These are phyloP conservation scores for Drosophila nigricruria DNA, from an alignment of 2,888 invertebrate genomes.

Conservation along the genomic window DNA sequence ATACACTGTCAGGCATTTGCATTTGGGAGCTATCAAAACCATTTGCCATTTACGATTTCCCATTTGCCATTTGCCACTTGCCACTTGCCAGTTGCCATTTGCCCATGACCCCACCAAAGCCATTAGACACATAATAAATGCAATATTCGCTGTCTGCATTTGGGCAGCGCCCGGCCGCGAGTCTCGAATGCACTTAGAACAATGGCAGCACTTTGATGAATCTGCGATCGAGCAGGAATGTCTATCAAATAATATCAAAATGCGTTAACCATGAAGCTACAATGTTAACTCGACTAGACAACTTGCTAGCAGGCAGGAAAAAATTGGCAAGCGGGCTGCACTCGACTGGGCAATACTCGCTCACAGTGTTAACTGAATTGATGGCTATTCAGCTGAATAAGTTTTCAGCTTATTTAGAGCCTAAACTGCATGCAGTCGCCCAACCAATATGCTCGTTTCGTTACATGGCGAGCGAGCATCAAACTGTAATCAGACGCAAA, in stretches of 20 bases:
- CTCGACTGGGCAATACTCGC: not conserved
- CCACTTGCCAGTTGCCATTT: slow-evolving; percentile 27
- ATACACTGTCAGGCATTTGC: slow-evolving; percentile 24
- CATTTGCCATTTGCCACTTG: slow-evolving; percentile 1
- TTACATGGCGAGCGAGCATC: not conserved
- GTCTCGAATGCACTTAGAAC: slow-evolving; percentile 32
- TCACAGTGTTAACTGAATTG: too few relatives aligned
- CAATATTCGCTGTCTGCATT: slow-evolving; percentile 12
- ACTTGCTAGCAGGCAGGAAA: slow-evolving; percentile 1
- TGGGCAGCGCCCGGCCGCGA: not conserved
- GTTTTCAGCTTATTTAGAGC: not conserved
- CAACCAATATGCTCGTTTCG: slow-evolving; percentile 1
- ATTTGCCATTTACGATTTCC: slow-evolving; percentile 22
- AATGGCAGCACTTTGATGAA: slow-evolving; percentile 24
- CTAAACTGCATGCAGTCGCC: not conserved
- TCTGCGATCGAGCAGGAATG: not conserved
- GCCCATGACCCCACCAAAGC: slow-evolving; percentile 11
- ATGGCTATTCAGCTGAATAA: not conserved
- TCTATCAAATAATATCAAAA: slow-evolving; percentile 7
- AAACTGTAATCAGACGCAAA: slow-evolving; percentile 1
- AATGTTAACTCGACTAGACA: slow-evolving; percentile 30
- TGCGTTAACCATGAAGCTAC: slow-evolving; percentile 1
- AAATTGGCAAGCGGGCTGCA: not conserved
- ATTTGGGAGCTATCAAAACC: slow-evolving; percentile 31
- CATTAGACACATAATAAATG: slow-evolving; percentile 31